These are phyloP conservation scores for Mayetiola destructor DNA, from an alignment of 2,888 invertebrate genomes.

Conservation along the genomic window DNA sequence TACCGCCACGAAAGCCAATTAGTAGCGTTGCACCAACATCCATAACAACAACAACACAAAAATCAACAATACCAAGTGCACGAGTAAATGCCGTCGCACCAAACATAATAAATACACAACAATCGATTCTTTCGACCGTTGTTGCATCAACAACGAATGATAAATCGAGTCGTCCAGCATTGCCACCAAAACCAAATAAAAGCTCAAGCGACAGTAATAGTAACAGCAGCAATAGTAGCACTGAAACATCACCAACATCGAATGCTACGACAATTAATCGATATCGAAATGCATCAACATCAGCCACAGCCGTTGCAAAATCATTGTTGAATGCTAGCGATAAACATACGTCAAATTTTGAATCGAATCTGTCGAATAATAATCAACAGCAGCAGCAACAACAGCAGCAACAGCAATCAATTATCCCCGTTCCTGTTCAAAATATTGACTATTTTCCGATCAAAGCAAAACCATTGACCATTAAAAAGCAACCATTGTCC, in stretches of 20 bases:
- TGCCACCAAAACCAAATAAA: slow-evolving; percentile 67
- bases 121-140: slow-evolving; percentile 28
- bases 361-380: no score
- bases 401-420: slow-evolving; percentile 14
- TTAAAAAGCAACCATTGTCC: slow-evolving; percentile 66
- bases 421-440: slow-evolving; percentile 21
- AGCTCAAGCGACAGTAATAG: slow-evolving; percentile 23
- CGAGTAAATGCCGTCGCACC: slow-evolving; percentile 38
- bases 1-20: slow-evolving; percentile 58
- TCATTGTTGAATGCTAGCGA: slow-evolving; percentile 24
- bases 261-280: slow-evolving; percentile 17
- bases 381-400: slow-evolving; percentile 7
- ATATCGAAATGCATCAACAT: background rate
- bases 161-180: slow-evolving; percentile 56
- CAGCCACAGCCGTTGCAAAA: no score
- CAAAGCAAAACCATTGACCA: slow-evolving; percentile 70
- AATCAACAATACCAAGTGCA: slow-evolving; percentile 33
- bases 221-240: slow-evolving; percentile 15
- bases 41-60: slow-evolving; percentile 35
- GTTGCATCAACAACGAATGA: slow-evolving; percentile 37
- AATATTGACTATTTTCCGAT: slow-evolving; percentile 41
- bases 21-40: slow-evolving; percentile 75
- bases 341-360: slow-evolving; percentile 21
- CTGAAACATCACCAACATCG: slow-evolving; percentile 17
- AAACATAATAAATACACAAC: no score